Evolutionary conservation across 2,888 invertebrate species (phyloP), one percentile per base, ranked within the genome.

Genomic region (Scrobipalpa atriplicella): DNA sequence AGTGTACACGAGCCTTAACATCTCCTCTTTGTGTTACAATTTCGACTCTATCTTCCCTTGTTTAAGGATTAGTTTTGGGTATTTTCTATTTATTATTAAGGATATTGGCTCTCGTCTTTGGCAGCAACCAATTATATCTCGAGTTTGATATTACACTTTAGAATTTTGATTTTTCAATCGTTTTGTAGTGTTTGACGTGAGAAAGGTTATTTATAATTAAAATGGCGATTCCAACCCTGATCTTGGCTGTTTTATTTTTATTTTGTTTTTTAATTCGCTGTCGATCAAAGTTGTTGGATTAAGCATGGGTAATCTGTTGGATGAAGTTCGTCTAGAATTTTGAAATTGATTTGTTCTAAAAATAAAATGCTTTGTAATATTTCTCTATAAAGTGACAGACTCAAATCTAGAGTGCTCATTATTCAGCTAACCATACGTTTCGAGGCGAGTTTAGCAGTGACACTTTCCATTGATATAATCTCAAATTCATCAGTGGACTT

Each of bases 61-160:
- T 0, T 19, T 75, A 81, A 29, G 69, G 75, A 72, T 47, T 1
- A 47, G 62, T 73, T 75, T 81, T 2, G 29, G 11, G 38, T 68
- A 58, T 0, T 13, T 0, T 18, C 21, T n/a, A 47, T 21, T 43
- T 56, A 58, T 67, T 69, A 70, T 73, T 81, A 82, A 78, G 76
- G 79, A 74, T 76, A 71, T 74, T 63, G 73, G 69, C 70, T 70
- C 56, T 70, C 77, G 52, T 79, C 80, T 82, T 78, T 78, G 85
- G 83, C 80, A 84, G 80, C 84, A 83, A 83, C 90, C 92, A 92
- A 92, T 92, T 92, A 92, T 88, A 89, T 29, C 80, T 81, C 79
- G 80, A 86, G 87, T 90, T 87, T 90, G 88, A 89, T 90, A 89
- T 90, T 86, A 87, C 84, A 86, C 86, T 85, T 87, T 83, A 84